phyloP scores from a whole-genome alignment of 2,113 vertebrate genomes.

The Chlorodrepanis virens region DNA sequence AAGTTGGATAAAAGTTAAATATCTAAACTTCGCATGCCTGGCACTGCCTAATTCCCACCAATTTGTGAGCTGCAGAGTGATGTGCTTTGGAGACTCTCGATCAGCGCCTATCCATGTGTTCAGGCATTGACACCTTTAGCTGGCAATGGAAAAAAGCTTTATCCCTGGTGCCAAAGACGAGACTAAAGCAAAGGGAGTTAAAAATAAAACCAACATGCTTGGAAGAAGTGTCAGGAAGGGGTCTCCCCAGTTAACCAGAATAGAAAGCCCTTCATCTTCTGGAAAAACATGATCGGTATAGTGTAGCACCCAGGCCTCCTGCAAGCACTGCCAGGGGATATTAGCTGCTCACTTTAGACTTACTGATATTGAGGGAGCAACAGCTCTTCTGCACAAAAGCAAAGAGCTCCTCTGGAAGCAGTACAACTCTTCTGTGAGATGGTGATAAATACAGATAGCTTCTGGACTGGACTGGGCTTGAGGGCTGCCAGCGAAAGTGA shows the following conservation, averaged over 20 bases:
- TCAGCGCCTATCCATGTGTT: background rate
- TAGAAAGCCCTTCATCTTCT: background rate
- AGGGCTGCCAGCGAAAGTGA: background rate
- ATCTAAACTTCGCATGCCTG: background rate
- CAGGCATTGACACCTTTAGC: background rate
- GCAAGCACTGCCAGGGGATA: background rate
- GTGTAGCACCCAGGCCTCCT: background rate
- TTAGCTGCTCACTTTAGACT: background rate
- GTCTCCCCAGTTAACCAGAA: background rate
- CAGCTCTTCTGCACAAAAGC: background rate
- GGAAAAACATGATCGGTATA: background rate
- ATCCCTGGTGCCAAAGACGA: background rate
- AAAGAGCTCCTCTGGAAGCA: background rate
- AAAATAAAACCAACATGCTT: background rate
- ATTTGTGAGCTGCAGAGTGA: background rate
- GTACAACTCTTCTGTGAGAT: background rate
- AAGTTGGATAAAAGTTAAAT: background rate
- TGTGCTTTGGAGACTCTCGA: background rate
- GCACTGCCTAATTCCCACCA: background rate
- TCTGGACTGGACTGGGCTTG: background rate
- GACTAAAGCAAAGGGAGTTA: background rate
- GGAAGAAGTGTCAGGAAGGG: background rate
- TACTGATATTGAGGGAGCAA: background rate
- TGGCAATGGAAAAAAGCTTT: background rate
- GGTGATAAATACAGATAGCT: background rate